Evolutionary conservation across 2,113 vertebrate species (phyloP), one percentile per base, ranked within the genome.

Genomic region (Phycodurus eques): DNA sequence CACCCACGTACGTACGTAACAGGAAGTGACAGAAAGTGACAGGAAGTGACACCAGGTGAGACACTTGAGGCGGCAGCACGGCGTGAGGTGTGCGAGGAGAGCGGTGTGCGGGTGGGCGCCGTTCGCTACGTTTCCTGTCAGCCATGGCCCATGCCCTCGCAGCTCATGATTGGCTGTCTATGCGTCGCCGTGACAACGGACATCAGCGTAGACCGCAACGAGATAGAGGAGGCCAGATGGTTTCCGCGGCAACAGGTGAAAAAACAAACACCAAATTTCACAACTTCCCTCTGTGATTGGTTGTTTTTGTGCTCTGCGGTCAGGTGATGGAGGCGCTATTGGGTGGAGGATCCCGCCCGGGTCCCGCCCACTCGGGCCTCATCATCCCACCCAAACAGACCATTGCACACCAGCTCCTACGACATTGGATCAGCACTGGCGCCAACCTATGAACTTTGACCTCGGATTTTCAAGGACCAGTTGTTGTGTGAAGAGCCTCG

Each of bases 111-210:
- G 91, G 93, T 96, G 42, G 94, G 94, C 31, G 88, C 89, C n/a
- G 96, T 99, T 68, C 93, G 90, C 78, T 99, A 97, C 4, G 77
- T 97, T 73, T 95, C 92, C 86, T 95, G 94, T 88, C 96, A 99
- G 73, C 96, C 96, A 0, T 99, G 96, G 96, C 97, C 97, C 42
- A 95, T 98, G 95, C 96, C 97, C 2, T 99, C 96, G 69, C 96
- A 90, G 51, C 92, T 99, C 69, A 98, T 98, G 96, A 95, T 98
- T 80, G 96, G 96, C 73, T 99, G 96, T 88, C 90, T 95, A 75
- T 93, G 95, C 54, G 89, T 92, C 77, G 96, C 97, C 78, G 56
- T 94, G 72, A 94, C 96, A 54, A 96, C 95, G 43, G 93, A 94
- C 93, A 95, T 99, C 92, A 94, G 80, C 86, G 95, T 95, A 86